Percentiles rank a stretch among this genome's conserved stretches.
These are phyloP conservation scores for Colossoma macropomum DNA, from an alignment of 2,113 vertebrate genomes.

Conservation along the genomic window DNA sequence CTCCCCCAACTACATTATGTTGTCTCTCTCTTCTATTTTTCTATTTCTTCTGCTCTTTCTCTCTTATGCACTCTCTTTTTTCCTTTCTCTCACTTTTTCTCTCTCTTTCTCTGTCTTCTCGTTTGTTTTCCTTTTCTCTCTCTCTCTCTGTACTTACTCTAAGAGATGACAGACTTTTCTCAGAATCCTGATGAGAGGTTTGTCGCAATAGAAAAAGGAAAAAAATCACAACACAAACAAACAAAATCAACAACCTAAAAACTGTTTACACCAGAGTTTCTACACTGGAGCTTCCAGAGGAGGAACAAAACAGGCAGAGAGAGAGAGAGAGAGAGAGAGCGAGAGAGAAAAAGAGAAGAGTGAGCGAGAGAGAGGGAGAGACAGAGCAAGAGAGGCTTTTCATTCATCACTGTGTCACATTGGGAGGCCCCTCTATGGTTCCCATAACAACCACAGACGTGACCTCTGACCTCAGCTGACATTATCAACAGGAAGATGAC, in stretches of 20 bases:
- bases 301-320: background rate
- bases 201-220: background rate
- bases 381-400: background rate
- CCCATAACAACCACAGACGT: background rate
- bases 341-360: background rate
- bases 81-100: background rate
- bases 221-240: background rate
- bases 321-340: background rate
- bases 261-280: background rate
- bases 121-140: background rate
- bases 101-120: background rate
- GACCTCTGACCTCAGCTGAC: slow-evolving; percentile 23
- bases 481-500: slow-evolving; percentile 19
- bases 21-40: background rate
- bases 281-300: background rate
- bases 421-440: slow-evolving; percentile 2
- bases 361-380: background rate
- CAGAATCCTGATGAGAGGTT: too few species aligned
- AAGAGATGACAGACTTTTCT: too few species aligned
- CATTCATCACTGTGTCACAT: background rate
- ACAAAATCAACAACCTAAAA: background rate
- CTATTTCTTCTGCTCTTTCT: background rate
- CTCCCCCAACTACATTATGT: background rate
- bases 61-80: background rate
- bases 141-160: background rate